Conservation (phyloP, 2,888 invertebrate genomes). For the Cantharis rufa region DNA sequence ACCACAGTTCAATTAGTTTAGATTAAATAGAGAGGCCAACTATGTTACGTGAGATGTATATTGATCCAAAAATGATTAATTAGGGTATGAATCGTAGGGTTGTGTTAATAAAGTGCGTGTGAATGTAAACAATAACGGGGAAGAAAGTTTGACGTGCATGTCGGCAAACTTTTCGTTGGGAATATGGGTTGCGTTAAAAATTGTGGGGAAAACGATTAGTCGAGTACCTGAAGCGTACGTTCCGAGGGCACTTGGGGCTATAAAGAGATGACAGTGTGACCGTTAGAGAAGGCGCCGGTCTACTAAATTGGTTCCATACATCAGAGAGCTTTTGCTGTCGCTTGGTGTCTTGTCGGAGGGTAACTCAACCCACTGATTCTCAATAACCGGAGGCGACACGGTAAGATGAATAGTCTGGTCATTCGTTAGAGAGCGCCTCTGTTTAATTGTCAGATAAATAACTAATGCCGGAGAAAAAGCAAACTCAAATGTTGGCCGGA, state of each 20-base stretch:
- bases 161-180: background rate
- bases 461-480: slow-evolving; percentile 32
- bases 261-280: slow-evolving; percentile 20
- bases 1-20: slow-evolving; percentile 4
- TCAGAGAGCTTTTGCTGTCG: slow-evolving; percentile 49
- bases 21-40: slow-evolving; percentile 4
- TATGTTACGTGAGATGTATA: slow-evolving; percentile 4
- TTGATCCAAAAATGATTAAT: slow-evolving; percentile 9
- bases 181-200: background rate
- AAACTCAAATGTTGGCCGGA: background rate
- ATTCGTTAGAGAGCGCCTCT: slow-evolving; percentile 34
- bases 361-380: slow-evolving; percentile 43
- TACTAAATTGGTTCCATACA: slow-evolving; percentile 50
- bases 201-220: background rate
- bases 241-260: background rate
- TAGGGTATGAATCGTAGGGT: slow-evolving; percentile 9
- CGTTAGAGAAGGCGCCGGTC: slow-evolving; percentile 43
- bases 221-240: background rate
- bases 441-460: slow-evolving; percentile 48
- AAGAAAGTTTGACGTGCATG: slow-evolving; percentile 4
- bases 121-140: slow-evolving; percentile 2
- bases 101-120: slow-evolving; percentile 12
- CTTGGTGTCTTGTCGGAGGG: slow-evolving; percentile 43
- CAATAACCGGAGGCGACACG: slow-evolving; percentile 45
- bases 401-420: slow-evolving; percentile 44